Evolutionary conservation across 1,140 invertebrate species (phyloP).

Genomic region (Penaeus indicus): DNA sequence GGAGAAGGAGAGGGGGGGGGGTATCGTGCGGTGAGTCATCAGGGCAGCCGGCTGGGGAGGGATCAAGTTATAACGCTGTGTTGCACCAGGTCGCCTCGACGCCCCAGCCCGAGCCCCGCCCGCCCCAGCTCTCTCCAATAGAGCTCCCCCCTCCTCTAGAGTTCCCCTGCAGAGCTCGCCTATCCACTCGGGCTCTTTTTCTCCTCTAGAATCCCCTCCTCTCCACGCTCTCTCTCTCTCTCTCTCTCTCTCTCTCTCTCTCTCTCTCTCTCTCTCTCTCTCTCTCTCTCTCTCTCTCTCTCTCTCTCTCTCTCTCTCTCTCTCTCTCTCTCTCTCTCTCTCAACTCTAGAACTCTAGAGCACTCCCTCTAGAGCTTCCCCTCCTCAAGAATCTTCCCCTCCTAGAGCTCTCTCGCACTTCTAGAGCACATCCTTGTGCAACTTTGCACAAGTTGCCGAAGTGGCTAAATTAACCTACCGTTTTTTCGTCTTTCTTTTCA

Average conservation of each 20-base stretch:
- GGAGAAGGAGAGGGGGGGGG: too few relatives aligned
- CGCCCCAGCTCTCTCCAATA: too few relatives aligned
- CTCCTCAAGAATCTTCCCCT: neutral
- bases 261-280: conserved; percentile 40
- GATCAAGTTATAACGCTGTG: too few relatives aligned
- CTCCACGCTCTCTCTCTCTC: neutral
- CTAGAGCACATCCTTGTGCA: neutral
- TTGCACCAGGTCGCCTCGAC: too few relatives aligned
- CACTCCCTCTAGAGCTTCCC: neutral
- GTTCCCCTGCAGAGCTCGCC: too few relatives aligned
- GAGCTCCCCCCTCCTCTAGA: too few relatives aligned
- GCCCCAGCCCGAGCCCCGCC: too few relatives aligned
- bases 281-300: neutral
- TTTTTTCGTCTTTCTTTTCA: too few relatives aligned
- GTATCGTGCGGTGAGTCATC: too few relatives aligned
- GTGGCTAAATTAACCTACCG: neutral
- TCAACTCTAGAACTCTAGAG: neutral
- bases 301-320: conserved; percentile 19
- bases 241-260: conserved; percentile 36
- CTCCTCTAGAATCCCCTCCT: neutral
- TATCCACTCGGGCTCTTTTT: too few relatives aligned
- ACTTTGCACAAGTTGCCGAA: neutral
- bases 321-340: neutral
- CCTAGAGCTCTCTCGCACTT: neutral
- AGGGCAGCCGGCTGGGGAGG: too few relatives aligned